Base-by-base conservation (phyloP, 2,888 invertebrate species). In the Bursaphelenchus okinawaensis region DNA sequence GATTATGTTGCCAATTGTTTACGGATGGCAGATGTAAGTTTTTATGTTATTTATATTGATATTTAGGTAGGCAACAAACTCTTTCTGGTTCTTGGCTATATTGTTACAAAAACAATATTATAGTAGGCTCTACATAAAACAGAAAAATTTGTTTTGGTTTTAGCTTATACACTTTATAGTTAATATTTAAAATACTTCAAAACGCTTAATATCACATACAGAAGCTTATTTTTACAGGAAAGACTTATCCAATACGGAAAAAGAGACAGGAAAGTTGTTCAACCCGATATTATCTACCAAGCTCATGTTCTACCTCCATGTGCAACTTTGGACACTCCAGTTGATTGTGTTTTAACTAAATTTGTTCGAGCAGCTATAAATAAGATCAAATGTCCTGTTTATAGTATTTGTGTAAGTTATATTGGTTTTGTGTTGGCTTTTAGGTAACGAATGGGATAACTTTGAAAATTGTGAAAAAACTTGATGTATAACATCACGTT, bases 361-460 rank as follows among this genome's bases (percentile, higher is more conserved):
- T 96, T 95, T 85, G 95, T 98, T 7, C 91, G 98, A 85, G 93
- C 95, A n/a, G 96, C 98, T 8, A 96, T 95, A 63, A 99, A 99
- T 85, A 99, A 99, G 87, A 93, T 96, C 90, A 88, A 95, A 75
- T 98, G 98, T 86, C 98, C 98, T 0, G 94, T 99, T 79, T 99
- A 98, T 84, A 93, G 93, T 79, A 90, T 98, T 83, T 92, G 93
- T 16, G 86, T 86, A 80, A 83, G 85, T 83, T 67, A n/a, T 23
- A 16, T 19, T 40, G 19, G 4, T 68, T 20, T n/a, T 19, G 58
- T 65, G 8, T 29, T 7, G 40, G 40, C 6, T 40, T 40, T 40
- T 40, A 40, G 40, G 29, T 22, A 24, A 26, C 12, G 4, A 54
- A 24, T 54, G 16, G 19, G 23, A 26, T n/a, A 4, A 4, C 26